Percentiles rank a stretch among this genome's conserved stretches.
phyloP scores from a whole-genome alignment of 2,113 vertebrate species.

The Psilopsiagon aymara region DNA sequence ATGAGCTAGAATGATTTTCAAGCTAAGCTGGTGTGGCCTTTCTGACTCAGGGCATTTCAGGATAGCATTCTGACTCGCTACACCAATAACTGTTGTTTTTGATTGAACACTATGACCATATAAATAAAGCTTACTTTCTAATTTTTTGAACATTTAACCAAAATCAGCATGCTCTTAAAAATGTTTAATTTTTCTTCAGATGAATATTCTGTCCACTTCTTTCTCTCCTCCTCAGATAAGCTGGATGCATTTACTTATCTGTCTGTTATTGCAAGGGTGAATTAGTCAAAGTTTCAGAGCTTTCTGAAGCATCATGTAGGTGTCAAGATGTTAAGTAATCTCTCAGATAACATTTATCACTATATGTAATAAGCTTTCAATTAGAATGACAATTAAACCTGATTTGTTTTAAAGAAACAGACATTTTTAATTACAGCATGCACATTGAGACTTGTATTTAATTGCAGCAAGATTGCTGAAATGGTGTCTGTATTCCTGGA shows the following conservation, averaged over 20 bases:
- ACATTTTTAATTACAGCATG: slow-evolving; percentile 48
- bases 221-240: not conserved
- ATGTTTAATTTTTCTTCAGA: not conserved
- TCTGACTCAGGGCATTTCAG: not conserved
- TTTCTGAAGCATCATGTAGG: not conserved
- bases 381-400: slow-evolving; percentile 56
- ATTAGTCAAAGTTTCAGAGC: not conserved
- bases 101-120: not conserved
- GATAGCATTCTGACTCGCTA: not conserved
- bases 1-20: not conserved
- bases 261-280: not conserved
- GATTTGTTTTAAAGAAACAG: slow-evolving; percentile 56
- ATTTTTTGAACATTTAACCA: not conserved
- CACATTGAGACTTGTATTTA: not conserved
- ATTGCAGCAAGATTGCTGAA: slow-evolving; percentile 10
- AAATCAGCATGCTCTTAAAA: not conserved
- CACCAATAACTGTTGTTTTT: not conserved
- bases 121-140: not conserved
- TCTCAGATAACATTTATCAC: not conserved
- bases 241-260: not conserved
- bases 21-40: not conserved
- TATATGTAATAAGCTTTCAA: slow-evolving; percentile 33
- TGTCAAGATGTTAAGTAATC: slow-evolving; percentile 3
- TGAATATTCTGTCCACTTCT: not conserved
- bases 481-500: slow-evolving; percentile 7